A percentile compares a stretch with the other conserved stretches of the same genome.
Evolutionary conservation across 2,797 vertebrate species (phyloP).

Genomic region (Natrix natrix): DNA sequence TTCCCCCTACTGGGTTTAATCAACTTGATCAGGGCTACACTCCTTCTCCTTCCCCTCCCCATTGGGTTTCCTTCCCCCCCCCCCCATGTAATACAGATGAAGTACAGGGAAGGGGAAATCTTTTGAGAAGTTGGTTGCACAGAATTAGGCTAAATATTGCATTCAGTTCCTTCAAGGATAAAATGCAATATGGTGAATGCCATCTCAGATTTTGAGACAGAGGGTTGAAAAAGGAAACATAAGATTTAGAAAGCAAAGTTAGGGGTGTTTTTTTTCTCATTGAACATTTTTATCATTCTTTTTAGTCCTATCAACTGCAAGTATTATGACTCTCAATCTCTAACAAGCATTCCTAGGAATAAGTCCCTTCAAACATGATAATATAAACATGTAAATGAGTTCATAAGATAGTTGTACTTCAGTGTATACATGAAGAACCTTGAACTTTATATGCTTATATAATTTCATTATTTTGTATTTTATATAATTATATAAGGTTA

Average conservation of each 20-base stretch:
- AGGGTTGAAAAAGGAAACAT: background rate
- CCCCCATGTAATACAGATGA: background rate
- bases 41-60: background rate
- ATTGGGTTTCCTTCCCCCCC: background rate
- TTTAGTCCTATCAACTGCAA: background rate
- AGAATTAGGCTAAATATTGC: background rate
- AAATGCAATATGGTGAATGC: background rate
- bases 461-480: background rate
- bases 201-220: background rate
- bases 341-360: background rate
- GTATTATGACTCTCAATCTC: background rate
- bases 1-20: slow-evolving; percentile 4
- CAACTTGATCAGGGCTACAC: background rate
- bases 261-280: background rate
- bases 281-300: background rate
- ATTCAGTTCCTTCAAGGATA: background rate
- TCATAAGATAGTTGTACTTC: background rate
- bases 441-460: background rate
- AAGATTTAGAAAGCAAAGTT: background rate
- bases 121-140: background rate
- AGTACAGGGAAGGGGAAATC: background rate
- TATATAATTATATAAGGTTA: background rate
- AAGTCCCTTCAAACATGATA: background rate
- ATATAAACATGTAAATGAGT: background rate
- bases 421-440: background rate